Evolutionary conservation across 2,113 vertebrate species (phyloP).

Genomic region (Todiramphus chloris): DNA sequence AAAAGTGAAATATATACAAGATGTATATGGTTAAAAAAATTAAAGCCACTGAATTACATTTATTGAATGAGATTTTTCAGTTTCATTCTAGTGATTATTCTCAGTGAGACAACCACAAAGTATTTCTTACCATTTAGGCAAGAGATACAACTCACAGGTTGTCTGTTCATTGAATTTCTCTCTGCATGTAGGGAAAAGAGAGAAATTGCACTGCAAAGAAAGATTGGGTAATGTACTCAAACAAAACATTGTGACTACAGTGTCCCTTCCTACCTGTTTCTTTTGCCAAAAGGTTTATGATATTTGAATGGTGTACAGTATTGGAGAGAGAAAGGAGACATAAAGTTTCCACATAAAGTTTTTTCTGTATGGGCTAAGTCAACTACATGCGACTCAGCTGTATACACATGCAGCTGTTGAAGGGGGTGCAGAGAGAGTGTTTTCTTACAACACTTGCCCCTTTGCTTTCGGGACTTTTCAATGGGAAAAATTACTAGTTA

Average conservation of each 20-base stretch:
- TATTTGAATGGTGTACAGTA: not conserved
- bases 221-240: not conserved
- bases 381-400: not conserved
- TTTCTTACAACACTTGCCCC: not conserved
- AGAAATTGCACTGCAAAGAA: not conserved
- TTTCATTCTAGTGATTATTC: slow-evolving; percentile 34
- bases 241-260: not conserved
- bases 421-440: not conserved
- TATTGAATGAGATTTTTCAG: slow-evolving; percentile 20
- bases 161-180: slow-evolving; percentile 17
- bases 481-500: not conserved
- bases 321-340: not conserved
- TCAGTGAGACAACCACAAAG: not conserved
- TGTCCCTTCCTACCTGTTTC: not conserved
- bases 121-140: slow-evolving; percentile 43
- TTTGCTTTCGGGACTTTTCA: not conserved
- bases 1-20: not conserved
- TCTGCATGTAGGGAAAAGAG: not conserved
- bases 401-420: not conserved
- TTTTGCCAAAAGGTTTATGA: not conserved
- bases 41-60: not conserved
- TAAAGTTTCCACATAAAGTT: not conserved
- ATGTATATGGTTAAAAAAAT: not conserved
- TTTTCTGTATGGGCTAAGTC: not conserved
- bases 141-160: not conserved